Evolutionary conservation across 2,797 vertebrate species (phyloP).

Genomic region (Xenentodon cancila): DNA sequence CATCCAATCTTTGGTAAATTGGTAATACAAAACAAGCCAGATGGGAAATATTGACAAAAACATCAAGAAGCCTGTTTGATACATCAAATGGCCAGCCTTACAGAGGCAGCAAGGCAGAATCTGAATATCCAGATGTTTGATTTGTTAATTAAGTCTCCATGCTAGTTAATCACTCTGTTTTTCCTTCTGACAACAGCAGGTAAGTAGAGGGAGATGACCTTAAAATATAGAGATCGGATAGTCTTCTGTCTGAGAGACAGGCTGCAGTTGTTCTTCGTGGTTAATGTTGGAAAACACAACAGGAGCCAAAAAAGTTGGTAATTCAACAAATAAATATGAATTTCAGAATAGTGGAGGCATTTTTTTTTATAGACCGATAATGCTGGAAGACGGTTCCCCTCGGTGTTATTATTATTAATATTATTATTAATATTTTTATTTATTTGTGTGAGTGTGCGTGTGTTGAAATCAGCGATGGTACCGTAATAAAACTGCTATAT

Average conservation of each 20-base stretch:
- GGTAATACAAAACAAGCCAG: conserved; percentile 51
- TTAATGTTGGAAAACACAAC: conserved; percentile 30
- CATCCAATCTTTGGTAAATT: too few relatives aligned
- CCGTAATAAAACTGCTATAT: conserved; percentile 14
- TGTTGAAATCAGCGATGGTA: conserved; percentile 7
- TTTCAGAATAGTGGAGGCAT: not conserved
- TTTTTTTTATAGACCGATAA: too few relatives aligned
- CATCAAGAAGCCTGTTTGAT: conserved; percentile 68
- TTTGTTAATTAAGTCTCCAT: conserved; percentile 76
- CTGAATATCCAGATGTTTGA: conserved; percentile 78
- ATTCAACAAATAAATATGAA: conserved; percentile 7
- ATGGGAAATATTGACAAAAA: conserved; percentile 57
- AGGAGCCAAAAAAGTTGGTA: conserved; percentile 31
- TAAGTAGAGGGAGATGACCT: conserved; percentile 56
- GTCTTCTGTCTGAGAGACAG: conserved; percentile 22
- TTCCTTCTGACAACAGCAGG: conserved; percentile 68
- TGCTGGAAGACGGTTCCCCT: too few relatives aligned
- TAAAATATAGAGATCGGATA: conserved; percentile 39
- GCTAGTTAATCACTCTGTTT: conserved; percentile 63
- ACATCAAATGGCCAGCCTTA: conserved; percentile 67
- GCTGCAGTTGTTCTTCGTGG: conserved; percentile 32
- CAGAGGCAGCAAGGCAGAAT: conserved; percentile 49
- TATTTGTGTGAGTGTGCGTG: not conserved
- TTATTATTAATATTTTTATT: not conserved
- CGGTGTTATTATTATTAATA: too few relatives aligned